Evolutionary conservation across 2,113 vertebrate genomes (phyloP).

Genomic region (Colossoma macropomum): DNA sequence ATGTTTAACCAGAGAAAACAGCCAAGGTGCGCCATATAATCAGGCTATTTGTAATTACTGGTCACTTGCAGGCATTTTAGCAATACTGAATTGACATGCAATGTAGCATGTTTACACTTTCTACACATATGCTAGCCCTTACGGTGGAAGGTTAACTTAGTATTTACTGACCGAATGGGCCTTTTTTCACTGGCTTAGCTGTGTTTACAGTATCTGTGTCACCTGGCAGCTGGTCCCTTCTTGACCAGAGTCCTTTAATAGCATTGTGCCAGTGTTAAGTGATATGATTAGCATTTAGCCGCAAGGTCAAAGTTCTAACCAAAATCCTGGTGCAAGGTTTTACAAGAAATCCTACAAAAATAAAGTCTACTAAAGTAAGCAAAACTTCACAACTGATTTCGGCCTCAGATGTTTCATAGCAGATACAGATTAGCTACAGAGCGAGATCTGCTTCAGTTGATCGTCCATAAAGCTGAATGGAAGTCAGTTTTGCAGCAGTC

Average conservation of each 20-base stretch:
- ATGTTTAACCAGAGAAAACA: neutral
- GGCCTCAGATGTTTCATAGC: too few relatives aligned
- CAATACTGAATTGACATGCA: neutral
- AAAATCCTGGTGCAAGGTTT: slow-evolving; percentile 58
- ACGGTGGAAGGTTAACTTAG: neutral
- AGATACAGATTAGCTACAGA: too few relatives aligned
- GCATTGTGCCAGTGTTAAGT: slow-evolving; percentile 69
- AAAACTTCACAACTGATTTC: too few relatives aligned
- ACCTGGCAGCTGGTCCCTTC: slow-evolving; percentile 66
- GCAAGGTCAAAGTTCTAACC: slow-evolving; percentile 70
- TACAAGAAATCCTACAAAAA: slow-evolving; percentile 3
- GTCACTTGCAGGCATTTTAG: neutral
- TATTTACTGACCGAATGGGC: neutral
- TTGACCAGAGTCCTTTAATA: slow-evolving; percentile 69
- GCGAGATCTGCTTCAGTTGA: neutral
- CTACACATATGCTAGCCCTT: neutral
- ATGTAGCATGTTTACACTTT: neutral
- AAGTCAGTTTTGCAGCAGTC: neutral
- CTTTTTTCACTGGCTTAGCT: neutral
- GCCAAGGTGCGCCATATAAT: too few relatives aligned
- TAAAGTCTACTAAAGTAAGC: too few relatives aligned
- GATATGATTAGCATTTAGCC: slow-evolving; percentile 66
- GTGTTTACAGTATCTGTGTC: slow-evolving; percentile 63
- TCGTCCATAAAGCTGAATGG: neutral
- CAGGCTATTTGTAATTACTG: neutral